Conservation (phyloP, 1,140 invertebrate species). For the Pinna nobilis region DNA sequence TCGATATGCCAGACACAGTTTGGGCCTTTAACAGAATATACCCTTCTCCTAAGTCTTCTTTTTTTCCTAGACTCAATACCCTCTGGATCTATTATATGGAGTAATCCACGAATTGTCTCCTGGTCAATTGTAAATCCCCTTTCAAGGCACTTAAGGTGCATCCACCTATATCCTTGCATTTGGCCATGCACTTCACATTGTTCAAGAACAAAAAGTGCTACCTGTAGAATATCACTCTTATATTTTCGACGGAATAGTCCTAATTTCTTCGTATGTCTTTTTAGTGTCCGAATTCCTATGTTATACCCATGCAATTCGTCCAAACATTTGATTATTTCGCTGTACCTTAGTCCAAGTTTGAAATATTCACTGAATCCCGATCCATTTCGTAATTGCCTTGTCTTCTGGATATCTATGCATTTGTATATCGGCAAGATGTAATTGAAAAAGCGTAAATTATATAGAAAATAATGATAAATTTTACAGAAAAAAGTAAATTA, state of each 20-base stretch:
- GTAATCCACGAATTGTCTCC: conserved; percentile 23
- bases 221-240: conserved; percentile 21
- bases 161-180: conserved; percentile 41
- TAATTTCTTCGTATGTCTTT: background rate
- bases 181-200: conserved; percentile 13
- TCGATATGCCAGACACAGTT: conserved; percentile 66
- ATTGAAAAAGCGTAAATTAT: no score
- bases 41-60: conserved; percentile 25
- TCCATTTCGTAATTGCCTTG: no score
- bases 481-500: no score
- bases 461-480: no score
- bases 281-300: conserved; percentile 5
- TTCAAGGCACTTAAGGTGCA: conserved; percentile 31
- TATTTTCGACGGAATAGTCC: conserved; percentile 20
- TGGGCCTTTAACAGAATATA: conserved; percentile 46
- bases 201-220: conserved; percentile 24
- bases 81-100: conserved; percentile 28
- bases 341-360: conserved; percentile 27
- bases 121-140: conserved; percentile 20
- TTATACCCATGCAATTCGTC: background rate
- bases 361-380: conserved; percentile 28
- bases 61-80: conserved; percentile 26
- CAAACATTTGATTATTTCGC: conserved; percentile 20
- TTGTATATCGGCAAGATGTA: no score
- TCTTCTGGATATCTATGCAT: no score